Evolutionary conservation across 2,888 invertebrate genomes (phyloP).

Genomic region (Pardosa pseudoannulata): DNA sequence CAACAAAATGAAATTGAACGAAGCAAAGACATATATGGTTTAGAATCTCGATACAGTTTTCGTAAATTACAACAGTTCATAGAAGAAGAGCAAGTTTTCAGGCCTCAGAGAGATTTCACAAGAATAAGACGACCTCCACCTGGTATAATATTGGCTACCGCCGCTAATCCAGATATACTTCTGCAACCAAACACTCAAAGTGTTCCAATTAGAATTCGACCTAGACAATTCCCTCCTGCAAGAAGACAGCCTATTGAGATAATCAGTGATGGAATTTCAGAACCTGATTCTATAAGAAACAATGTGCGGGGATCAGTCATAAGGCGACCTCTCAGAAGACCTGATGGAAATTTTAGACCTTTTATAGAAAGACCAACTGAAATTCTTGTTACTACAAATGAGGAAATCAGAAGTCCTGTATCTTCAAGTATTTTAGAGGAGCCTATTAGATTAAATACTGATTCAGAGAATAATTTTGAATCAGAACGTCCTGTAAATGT

Average conservation of each 20-base stretch:
- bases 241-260: constrained; percentile 20
- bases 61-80: constrained; percentile 73
- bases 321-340: constrained; percentile 35
- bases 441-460: constrained; percentile 21
- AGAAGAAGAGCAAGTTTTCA: constrained; percentile 65
- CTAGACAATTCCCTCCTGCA: constrained; percentile 10
- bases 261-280: neutral
- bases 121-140: constrained; percentile 62
- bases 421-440: neutral
- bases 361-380: constrained; percentile 14
- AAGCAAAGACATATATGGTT: constrained; percentile 57
- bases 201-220: constrained; percentile 22
- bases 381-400: constrained; percentile 21
- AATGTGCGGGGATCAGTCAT: constrained; percentile 23
- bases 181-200: constrained; percentile 19
- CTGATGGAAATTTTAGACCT: constrained; percentile 38
- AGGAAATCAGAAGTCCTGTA: constrained; percentile 1
- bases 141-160: constrained; percentile 43
- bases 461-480: constrained; percentile 18
- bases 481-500: neutral
- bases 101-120: constrained; percentile 69
- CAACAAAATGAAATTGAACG: constrained; percentile 38
- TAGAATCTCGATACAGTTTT: constrained; percentile 62
- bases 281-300: constrained; percentile 13
- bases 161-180: constrained; percentile 16